Evolutionary conservation across 2,113 vertebrate genomes (phyloP), one percentile per base, ranked within the genome.

Genomic region (Uropsilus gracilis): DNA sequence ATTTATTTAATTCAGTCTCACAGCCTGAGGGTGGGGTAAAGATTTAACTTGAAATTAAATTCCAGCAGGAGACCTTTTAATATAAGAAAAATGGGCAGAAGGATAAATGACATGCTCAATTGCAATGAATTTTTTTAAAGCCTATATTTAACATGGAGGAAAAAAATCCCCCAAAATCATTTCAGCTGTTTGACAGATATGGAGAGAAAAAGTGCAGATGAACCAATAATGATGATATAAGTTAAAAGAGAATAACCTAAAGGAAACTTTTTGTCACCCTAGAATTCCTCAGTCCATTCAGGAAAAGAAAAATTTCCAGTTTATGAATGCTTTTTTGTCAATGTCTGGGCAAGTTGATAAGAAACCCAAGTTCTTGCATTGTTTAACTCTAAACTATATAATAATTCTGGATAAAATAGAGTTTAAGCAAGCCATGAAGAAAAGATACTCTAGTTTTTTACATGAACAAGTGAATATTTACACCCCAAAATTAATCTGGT

Each of bases 11-110:
- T 97, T 98, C 97, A 97, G 72, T 55, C 94, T 97, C 92, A 95
- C 94, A 97, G 96, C 89, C 96, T 96, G 95, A 96, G 96, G 92
- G 91, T 77, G 94, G 96, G 89, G 91, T 95, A 46, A 97, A 98
- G 66, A 97, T 97, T 98, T 98, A 97, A 96, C 93, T 98, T 82
- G 97, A 98, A 98, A 98, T 98, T 98, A 97, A 97, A 98, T 97
- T 98, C 90, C 97, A 97, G 72, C 81, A 97, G 96, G 77, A 97
- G 78, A 96, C 71, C 80, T 98, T 98, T 98, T 97, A 98, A 96
- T 97, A 83, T 95, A 96, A 98, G 94, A 95, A 98, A 97, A 97
- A 96, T 50, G 63, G 95, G 94, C 87, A 97, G 95, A 64, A 96
- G 50, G 48, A 97, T 96, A 97, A 97, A 94, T 97, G 96, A 97